Conservation (phyloP, 2,888 invertebrate species). For the Vannuccia rotundouncinata region DNA sequence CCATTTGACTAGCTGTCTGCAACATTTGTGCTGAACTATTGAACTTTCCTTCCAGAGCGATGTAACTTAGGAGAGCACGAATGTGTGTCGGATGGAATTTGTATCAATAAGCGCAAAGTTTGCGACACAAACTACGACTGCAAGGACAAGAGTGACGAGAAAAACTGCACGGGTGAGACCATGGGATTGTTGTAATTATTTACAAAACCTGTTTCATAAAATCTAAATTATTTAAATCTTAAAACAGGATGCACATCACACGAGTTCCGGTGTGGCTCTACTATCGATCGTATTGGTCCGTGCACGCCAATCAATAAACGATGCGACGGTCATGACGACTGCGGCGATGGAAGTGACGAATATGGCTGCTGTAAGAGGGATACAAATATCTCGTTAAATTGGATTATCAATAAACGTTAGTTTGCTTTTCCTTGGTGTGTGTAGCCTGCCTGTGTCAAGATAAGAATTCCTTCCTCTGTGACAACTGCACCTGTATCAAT, state of each 20-base stretch:
- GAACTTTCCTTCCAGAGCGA: not conserved
- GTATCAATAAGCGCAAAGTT: conserved; percentile 21
- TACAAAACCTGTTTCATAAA: too few relatives aligned
- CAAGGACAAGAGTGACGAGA: conserved; percentile 35
- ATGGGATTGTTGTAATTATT: too few relatives aligned
- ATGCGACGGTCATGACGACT: conserved; percentile 52
- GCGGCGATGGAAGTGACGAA: conserved; percentile 49
- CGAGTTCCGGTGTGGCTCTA: conserved; percentile 48
- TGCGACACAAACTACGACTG: conserved; percentile 26
- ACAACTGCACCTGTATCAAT: not conserved
- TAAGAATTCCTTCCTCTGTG: not conserved
- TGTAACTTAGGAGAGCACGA: conserved; percentile 10
- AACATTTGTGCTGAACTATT: not conserved
- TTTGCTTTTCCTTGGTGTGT: too few relatives aligned
- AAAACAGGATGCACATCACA: conserved; percentile 42
- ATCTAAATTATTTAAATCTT: not conserved
- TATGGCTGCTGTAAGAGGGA: conserved; percentile 28
- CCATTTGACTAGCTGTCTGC: not conserved
- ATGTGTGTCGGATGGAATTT: not conserved
- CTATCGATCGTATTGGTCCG: conserved; percentile 42
- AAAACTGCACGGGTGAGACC: not conserved
- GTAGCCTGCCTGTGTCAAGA: not conserved
- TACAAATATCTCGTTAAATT: not conserved
- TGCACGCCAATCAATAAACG: conserved; percentile 47
- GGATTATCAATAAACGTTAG: too few relatives aligned